Percentiles rank a stretch among this genome's conserved stretches.
Conservation (phyloP, 2,888 invertebrate genomes). For the Hydropsyche betteni region DNA sequence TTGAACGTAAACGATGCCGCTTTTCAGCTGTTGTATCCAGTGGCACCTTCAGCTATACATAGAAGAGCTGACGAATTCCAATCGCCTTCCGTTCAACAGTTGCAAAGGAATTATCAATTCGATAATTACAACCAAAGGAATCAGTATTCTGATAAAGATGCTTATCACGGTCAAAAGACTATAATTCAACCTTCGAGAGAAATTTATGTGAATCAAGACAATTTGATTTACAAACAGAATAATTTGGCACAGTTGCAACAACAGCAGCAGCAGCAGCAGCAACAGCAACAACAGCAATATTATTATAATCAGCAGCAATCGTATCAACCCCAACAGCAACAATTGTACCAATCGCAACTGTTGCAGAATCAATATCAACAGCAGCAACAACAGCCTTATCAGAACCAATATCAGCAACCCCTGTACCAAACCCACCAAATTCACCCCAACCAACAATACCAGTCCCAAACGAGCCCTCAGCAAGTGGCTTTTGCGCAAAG, state of each 20-base stretch:
- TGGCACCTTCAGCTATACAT: constrained; percentile 57
- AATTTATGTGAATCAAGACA: constrained; percentile 51
- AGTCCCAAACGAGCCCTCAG: constrained; percentile 30
- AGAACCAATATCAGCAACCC: constrained; percentile 54
- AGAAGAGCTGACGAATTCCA: constrained; percentile 59
- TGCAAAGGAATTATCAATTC: constrained; percentile 51
- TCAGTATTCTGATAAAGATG: constrained; percentile 25
- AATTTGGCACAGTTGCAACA: constrained; percentile 46
- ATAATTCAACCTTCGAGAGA: constrained; percentile 54
- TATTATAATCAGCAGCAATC: constrained; percentile 52
- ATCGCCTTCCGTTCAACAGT: constrained; percentile 55
- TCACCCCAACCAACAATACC: constrained; percentile 43
- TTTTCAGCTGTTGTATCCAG: constrained; percentile 54
- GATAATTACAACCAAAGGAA: constrained; percentile 33
- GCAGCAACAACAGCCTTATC: constrained; percentile 54
- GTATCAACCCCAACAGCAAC: constrained; percentile 53
- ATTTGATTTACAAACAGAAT: constrained; percentile 28
- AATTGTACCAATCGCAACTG: constrained; percentile 50
- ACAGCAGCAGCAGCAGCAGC: constrained; percentile 49
- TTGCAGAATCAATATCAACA: constrained; percentile 52
- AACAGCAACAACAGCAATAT: constrained; percentile 53
- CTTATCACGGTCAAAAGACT: constrained; percentile 36
- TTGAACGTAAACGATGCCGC: constrained; percentile 53
- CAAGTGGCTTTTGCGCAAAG: constrained; percentile 54
- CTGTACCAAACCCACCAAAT: constrained; percentile 48